phyloP scores from a whole-genome alignment of 2,888 invertebrate species.

The Mythimna impura region DNA sequence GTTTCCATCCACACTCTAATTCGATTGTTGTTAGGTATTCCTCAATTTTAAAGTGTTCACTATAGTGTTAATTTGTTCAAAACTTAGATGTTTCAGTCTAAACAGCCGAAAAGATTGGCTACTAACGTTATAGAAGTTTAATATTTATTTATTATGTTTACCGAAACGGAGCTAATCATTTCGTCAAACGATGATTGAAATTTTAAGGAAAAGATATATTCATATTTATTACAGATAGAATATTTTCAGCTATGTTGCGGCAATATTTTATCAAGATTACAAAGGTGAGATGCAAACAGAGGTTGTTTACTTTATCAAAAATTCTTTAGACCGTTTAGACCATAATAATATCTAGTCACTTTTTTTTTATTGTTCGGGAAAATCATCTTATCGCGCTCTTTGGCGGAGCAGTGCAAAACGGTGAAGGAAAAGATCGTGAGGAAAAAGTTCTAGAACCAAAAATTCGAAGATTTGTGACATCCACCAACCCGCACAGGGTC shows the following conservation, averaged over 20 bases:
- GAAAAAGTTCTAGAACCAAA: too few species aligned
- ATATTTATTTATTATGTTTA: slow-evolving; percentile 35
- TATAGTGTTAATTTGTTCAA: slow-evolving; percentile 35
- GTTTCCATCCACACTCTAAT: slow-evolving; percentile 4
- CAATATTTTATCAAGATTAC: background rate
- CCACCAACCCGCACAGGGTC: too few species aligned
- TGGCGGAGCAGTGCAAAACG: too few species aligned
- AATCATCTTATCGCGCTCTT: too few species aligned
- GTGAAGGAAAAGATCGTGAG: too few species aligned
- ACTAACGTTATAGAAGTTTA: slow-evolving; percentile 30
- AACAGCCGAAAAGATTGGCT: slow-evolving; percentile 50
- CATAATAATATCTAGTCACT: too few species aligned
- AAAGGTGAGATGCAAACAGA: background rate
- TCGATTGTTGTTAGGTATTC: slow-evolving; percentile 1
- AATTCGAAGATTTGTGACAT: too few species aligned
- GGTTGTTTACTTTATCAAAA: slow-evolving; percentile 6
- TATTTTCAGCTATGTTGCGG: background rate
- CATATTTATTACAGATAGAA: background rate
- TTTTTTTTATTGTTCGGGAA: too few species aligned
- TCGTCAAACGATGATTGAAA: slow-evolving; percentile 32
- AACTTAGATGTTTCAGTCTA: slow-evolving; percentile 42
- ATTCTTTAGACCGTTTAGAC: too few species aligned
- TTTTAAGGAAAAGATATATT: slow-evolving; percentile 28
- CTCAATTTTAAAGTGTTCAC: slow-evolving; percentile 21
- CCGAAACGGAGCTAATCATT: slow-evolving; percentile 26